Base-by-base conservation (phyloP, 2,888 invertebrate genomes). In the Thecophora atra region DNA sequence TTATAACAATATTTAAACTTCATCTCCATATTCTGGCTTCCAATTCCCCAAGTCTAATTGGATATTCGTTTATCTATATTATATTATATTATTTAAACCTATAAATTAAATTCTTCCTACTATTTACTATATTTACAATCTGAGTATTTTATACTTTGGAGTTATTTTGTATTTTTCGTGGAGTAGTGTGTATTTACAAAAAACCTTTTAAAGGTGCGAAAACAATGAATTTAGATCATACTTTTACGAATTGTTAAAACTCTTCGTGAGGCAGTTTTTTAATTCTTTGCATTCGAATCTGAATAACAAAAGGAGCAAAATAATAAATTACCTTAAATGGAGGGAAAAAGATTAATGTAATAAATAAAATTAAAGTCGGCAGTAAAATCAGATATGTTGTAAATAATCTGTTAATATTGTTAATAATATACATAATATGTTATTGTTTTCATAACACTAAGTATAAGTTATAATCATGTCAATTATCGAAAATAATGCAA, bases 201-300 rank as follows among this genome's bases (percentile, higher is more conserved):
- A 19, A 63, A 42, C 30, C 13, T 60, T 60, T 28, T 28, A 28
- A 60, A 24, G 15, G 4, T 15, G 47, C 47, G 47, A 47, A 47
- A 15, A 17, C 6, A n/a, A 5, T 47, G 15, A n/a, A 11, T 47
- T 30, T 30, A 19, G n/a, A 52, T 17, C 19, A 5, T 19, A 11
- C n/a, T 65, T 6, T 51, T 28, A 19, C 51, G 51, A 65, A 28
- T 65, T 65, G 2, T 28, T 52, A 65, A 51, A 65, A 65, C 28
- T 51, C 24, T 15, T 30, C 78, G 78, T 82, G 82, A 81, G 81
- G 81, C 81, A 82, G 80, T 81, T 81, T 79, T 73, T 75, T 77
- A 77, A 47, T 73, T 76, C 11, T 30, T 76, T 68, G 69, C n/a
- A n/a, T n/a, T n/a, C n/a, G n/a, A n/a, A n/a, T n/a, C n/a, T n/a